A percentile compares a stretch with the other conserved stretches of the same genome.
phyloP scores from a whole-genome alignment of 2,797 vertebrate species.

The Sebastolobus altivelis region DNA sequence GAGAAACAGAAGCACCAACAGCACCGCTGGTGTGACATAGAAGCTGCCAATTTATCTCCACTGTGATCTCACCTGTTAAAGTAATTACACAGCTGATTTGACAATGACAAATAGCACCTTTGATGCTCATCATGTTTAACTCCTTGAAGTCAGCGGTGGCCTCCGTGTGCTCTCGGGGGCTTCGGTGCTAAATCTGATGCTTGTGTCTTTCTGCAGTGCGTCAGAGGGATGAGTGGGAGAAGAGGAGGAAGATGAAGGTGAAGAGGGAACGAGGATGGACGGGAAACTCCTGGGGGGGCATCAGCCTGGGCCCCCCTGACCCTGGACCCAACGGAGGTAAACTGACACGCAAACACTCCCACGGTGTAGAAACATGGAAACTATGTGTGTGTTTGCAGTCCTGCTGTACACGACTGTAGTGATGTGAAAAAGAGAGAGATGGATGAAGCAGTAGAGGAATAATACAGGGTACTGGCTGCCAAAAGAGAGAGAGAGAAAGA shows the following conservation, averaged over 20 bases:
- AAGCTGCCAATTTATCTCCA: constrained; percentile 21
- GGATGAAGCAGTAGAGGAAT: constrained; percentile 16
- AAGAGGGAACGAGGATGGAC: constrained; percentile 95
- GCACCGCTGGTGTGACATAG: background rate
- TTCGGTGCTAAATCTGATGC: background rate
- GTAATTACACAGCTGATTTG: constrained; percentile 35
- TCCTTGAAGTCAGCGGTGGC: background rate
- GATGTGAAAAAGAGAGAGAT: background rate
- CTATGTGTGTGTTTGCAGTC: too few relatives aligned
- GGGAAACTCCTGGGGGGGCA: constrained; percentile 91
- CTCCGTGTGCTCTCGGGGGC: background rate
- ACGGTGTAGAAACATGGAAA: too few relatives aligned
- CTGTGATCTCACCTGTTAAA: constrained; percentile 37
- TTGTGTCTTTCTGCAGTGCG: constrained; percentile 68
- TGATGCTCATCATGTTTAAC: background rate
- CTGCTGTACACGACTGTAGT: too few relatives aligned
- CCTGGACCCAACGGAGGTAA: constrained; percentile 94
- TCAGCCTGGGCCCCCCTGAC: constrained; percentile 91
- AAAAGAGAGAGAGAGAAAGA: too few relatives aligned
- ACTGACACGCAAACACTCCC: too few relatives aligned
- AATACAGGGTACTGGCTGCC: too few relatives aligned
- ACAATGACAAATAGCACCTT: constrained; percentile 24
- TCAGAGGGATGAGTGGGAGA: constrained; percentile 90
- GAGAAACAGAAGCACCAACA: background rate
- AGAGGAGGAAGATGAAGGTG: constrained; percentile 86